Base-by-base conservation (phyloP, 2,888 invertebrate genomes). In the Philaethria dido region DNA sequence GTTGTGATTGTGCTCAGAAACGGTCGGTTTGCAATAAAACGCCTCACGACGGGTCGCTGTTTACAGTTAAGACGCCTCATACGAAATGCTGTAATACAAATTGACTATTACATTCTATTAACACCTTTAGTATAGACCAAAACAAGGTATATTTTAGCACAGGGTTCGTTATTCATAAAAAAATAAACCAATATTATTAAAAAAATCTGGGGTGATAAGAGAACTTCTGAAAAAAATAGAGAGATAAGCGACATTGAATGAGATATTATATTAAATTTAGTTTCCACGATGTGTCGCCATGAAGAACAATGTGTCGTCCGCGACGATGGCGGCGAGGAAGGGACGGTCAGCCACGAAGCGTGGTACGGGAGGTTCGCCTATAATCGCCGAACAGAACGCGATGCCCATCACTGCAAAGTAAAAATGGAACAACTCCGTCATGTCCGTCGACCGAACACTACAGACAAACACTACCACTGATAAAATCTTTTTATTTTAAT, bases 301-400 rank as follows among this genome's bases (percentile, higher is more conserved):
- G 78, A 89, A 89, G 73, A 78, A 81, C 0, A 81, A 78, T 0
- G 74, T 73, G 59, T 77, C 77, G 20, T 77, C 75, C 25, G 79
- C 74, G 22, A 83, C 68, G 61, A 89, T 80, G 8, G 73, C 77
- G 9, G 78, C 80, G 61, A 89, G 68, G 81, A 89, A 89, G 0
- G 88, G 87, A 14, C 78, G 83, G 71, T 89, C 84, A 0, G 87
- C 89, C 13, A 73, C 72, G 79, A 89, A 89, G 16, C 66, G 68
- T 9, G 70, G 80, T 68, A 82, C 81, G 9, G 83, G 83, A 0
- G 71, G 68, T 59, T 74, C 64, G 71, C 75, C 71, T 50, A 86
- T 44, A 54, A 86, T 78, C 9, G 84, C 83, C 18, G 78, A 81
- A 70, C 77, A 80, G 68, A 76, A 62, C 64, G 68, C 66, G 72